Base-by-base conservation (phyloP, 2,888 invertebrate species). In the Liopterus haemorrhoidalis region DNA sequence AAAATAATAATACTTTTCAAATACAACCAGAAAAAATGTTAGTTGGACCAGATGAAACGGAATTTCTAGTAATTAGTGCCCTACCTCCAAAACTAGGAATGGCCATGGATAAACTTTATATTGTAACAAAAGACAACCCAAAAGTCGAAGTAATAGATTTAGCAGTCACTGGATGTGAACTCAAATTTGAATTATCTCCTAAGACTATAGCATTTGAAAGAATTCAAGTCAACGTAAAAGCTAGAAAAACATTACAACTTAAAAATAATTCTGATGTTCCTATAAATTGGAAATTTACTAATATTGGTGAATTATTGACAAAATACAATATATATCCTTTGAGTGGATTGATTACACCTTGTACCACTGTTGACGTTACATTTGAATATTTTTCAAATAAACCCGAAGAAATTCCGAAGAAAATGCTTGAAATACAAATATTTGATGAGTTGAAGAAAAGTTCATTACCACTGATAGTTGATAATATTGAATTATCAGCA, bases 101-200 rank as follows among this genome's bases (percentile, higher is more conserved):
- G 2, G 57, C 63, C 37, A 48, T 56, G 1, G 62, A 64, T 30
- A 53, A 49, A 14, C 47, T 73, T 9, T 52, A 65, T 2, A 45
- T 72, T 2, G 59, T 65, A 2, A 58, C 78, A 2, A 73, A 73
- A 57, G 71, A 79, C 55, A 81, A 81, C 59, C 78, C 80, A 1
- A 70, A 71, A 53, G 69, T 77, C 24, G 68, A 76, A 22, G 58
- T 61, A 4, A 68, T 79, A 6, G 64, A 70, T 51, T 58, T 81
- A 4, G 60, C 65, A 8, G 73, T 75, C 51, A 69, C 63, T 27
- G 78, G 78, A 14, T 69, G 73, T 4, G 65, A 71, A 32, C 67
- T 79, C 25, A 64, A 68, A 12, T 68, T 80, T 28, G 70, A 60
- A 30, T 42, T 72, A 3, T 57, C 59, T 2, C 64, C 66, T 2